Base-by-base conservation (phyloP, 2,797 vertebrate species). In the Enteromius thamalakanensis region DNA sequence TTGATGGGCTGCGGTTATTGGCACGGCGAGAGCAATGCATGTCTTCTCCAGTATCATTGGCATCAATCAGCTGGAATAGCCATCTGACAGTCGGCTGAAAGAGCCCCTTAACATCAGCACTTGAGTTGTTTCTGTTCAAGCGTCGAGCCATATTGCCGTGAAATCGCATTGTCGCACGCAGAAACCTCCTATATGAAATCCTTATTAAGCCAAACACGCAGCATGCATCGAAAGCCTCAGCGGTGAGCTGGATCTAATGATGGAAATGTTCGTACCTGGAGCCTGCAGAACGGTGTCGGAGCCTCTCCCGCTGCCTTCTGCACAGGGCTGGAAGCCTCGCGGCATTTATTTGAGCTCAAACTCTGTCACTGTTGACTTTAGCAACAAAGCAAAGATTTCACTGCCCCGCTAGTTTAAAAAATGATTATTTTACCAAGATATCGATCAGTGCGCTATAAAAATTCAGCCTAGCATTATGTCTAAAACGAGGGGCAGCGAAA, bases 401-500 rank as follows among this genome's bases (percentile, higher is more conserved):
- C 96, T 96, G 96, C 95, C 96, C 93, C 94, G 96, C 96, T 96
- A 97, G 96, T 97, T 97, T 89, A 95, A 95, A 97, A 95, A 97
- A 98, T 95, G 96, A 98, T 98, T 97, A 98, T 98, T 99, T 98
- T 97, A 97, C 96, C 95, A 94, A 96, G 98, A 99, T 98, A 99
- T 99, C 96, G 97, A 99, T 98, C 97, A 96, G 96, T 93, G 94
- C 93, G 92, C 93, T 96, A 97, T 96, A 96, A 95, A 94, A 97
- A 98, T 96, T 96, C 96, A 95, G 96, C 96, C 96, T 96, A 95
- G 94, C 95, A 96, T 96, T 96, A 97, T 96, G 96, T 96, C 94
- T 95, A 92, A 95, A 94, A 94, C 94, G 93, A 94, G 94, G 94
- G 92, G 92, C 74, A 94, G 93, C 92, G 91, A 95, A 96, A 95